Evolutionary conservation across 2,113 vertebrate genomes (phyloP), one percentile per base, ranked within the genome.

Genomic region (Psammodynastes pulverulentus): DNA sequence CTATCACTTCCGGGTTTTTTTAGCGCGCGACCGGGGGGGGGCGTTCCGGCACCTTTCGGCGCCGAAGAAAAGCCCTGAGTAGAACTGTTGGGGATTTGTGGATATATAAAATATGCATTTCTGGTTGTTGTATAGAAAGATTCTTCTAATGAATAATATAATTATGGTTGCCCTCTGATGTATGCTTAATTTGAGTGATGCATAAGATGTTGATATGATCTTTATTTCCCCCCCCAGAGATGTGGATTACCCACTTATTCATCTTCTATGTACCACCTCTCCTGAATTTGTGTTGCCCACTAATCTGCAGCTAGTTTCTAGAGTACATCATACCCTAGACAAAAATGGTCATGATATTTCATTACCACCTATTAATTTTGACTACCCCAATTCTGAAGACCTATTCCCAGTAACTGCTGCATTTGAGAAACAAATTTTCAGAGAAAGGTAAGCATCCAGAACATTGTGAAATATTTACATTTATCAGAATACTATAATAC

Each of bases 261-360:
- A 98, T 91, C 89, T 94, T 29, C 92, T 98, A 0, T 98, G 96
- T 84, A 94, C 89, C 17, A 89, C 91, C 84, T 92, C 93, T 56
- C 96, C 97, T n/a, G 84, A 72, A 90, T 95, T 91, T 86, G 53
- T 96, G 34, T 84, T 98, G 79, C 97, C 97, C 45, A 0, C 93
- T 88, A 92, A 96, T 92, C 95, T 98, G 91, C 94, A 92, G 12
- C 67, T 97, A 90, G 96, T 96, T 94, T 98, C 97, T 86, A 96
- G 96, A 87, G 86, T 98, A 43, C 96, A 89, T 91, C 97, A 97
- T 91, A 96, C 97, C 51, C n/a, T 91, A 0, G 26, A 93, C 89
- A 97, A 92, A 96, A 95, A 52, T 93, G 94, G 94, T 84, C 96
- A 96, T 56, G 48, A 84, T 24, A 24, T 79, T 1, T 46, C 95